A percentile compares a stretch with the other conserved stretches of the same genome.
Conservation (phyloP, 2,888 invertebrate genomes). For the Plusia festucae region DNA sequence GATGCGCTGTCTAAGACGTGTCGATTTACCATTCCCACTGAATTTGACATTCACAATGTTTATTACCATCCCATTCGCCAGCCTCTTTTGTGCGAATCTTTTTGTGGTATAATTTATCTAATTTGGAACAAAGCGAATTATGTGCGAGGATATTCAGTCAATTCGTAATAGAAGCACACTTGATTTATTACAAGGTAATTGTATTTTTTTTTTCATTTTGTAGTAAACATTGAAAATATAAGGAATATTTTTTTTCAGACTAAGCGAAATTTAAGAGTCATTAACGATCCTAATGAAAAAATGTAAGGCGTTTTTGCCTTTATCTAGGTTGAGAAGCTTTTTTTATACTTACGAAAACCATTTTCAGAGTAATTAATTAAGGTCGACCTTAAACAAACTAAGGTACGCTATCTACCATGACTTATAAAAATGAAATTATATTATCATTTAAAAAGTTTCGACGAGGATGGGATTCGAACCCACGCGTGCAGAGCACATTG, state of each 20-base stretch:
- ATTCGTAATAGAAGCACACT: slow-evolving; percentile 58
- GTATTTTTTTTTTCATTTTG: slow-evolving; percentile 43
- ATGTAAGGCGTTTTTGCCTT: slow-evolving; percentile 27
- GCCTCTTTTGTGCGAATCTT: slow-evolving; percentile 78
- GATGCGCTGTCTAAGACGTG: slow-evolving; percentile 69
- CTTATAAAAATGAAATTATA: slow-evolving; percentile 20
- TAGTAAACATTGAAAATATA: slow-evolving; percentile 34
- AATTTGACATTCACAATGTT: slow-evolving; percentile 83
- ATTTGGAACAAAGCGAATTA: slow-evolving; percentile 83
- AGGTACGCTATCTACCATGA: slow-evolving; percentile 8
- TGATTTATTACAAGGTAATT: slow-evolving; percentile 54
- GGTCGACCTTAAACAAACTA: slow-evolving; percentile 30
- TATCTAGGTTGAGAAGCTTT: slow-evolving; percentile 40
- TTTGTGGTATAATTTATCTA: slow-evolving; percentile 85
- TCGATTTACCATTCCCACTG: slow-evolving; percentile 81
- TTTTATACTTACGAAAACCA: slow-evolving; percentile 51
- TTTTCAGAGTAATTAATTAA: slow-evolving; percentile 52
- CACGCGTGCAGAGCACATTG: slow-evolving; percentile 96
- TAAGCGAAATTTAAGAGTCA: slow-evolving; percentile 29
- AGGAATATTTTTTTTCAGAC: slow-evolving; percentile 16
- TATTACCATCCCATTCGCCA: slow-evolving; percentile 77
- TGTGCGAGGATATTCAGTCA: slow-evolving; percentile 69
- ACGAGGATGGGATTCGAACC: slow-evolving; percentile 95
- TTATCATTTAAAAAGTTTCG: slow-evolving; percentile 66
- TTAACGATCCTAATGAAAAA: slow-evolving; percentile 45